A percentile compares a stretch with the other conserved stretches of the same genome.
These are phyloP conservation scores for Chionodraco myersi DNA, from an alignment of 2,113 vertebrate species.

Conservation along the genomic window DNA sequence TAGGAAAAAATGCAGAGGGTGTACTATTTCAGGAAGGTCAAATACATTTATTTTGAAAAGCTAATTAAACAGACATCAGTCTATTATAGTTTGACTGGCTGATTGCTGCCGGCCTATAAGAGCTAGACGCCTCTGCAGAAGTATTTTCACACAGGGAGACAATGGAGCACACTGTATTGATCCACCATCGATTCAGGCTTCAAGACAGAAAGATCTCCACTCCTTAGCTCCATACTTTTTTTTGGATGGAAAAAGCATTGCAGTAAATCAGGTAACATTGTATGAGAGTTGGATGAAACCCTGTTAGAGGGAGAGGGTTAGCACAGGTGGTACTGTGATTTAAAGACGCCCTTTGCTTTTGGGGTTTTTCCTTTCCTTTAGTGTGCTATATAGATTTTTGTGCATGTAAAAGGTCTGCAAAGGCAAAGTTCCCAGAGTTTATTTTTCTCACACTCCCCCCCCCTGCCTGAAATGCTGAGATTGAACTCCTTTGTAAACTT, in stretches of 20 bases:
- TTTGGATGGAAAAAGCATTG: slow-evolving; percentile 14
- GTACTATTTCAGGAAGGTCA: slow-evolving; percentile 39
- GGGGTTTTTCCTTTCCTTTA: no score
- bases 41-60: slow-evolving; percentile 37
- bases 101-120: slow-evolving; percentile 42
- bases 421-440: no score
- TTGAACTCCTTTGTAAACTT: no score
- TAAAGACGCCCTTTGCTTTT: background rate
- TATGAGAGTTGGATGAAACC: slow-evolving; percentile 37
- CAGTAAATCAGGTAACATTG: slow-evolving; percentile 57
- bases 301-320: slow-evolving; percentile 36
- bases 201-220: slow-evolving; percentile 48
- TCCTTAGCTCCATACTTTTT: slow-evolving; percentile 31
- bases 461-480: no score
- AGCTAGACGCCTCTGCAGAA: slow-evolving; percentile 22
- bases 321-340: slow-evolving; percentile 30
- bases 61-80: slow-evolving; percentile 50
- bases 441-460: no score
- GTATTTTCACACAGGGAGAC: slow-evolving; percentile 44
- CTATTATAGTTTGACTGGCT: slow-evolving; percentile 8
- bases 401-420: no score
- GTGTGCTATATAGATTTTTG: no score
- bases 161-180: slow-evolving; percentile 53
- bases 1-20: slow-evolving; percentile 34
- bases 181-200: slow-evolving; percentile 56